phyloP scores from a whole-genome alignment of 35 echinoderm and acorn worm genomes.

The Patiria miniata region DNA sequence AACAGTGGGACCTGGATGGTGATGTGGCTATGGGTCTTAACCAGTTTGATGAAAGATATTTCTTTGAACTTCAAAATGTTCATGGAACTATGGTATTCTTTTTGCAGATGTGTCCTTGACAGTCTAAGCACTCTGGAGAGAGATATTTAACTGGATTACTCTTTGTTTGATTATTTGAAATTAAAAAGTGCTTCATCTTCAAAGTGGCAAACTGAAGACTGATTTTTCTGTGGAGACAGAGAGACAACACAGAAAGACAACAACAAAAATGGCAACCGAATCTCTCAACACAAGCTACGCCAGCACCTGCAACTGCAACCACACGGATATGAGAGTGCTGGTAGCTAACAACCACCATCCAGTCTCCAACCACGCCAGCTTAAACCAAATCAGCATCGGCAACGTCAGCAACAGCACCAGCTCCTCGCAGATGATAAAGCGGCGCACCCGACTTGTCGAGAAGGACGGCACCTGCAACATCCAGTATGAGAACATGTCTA shows the following conservation, averaged over 20 bases:
- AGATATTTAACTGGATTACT: neutral
- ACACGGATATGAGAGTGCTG: constrained; percentile 45
- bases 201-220: neutral
- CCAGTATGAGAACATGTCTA: constrained; percentile 44
- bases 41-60: neutral
- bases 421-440: constrained; percentile 25
- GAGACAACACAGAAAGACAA: constrained; percentile 7
- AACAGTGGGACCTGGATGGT: neutral
- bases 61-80: neutral
- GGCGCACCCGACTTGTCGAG: constrained; percentile 58
- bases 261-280: constrained; percentile 11
- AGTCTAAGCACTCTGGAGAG: neutral
- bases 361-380: constrained; percentile 17
- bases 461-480: constrained; percentile 83
- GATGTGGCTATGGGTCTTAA: neutral
- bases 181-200: neutral
- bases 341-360: constrained; percentile 8
- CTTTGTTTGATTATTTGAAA: too few relatives aligned
- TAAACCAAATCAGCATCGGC: constrained; percentile 28
- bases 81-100: neutral
- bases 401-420: constrained; percentile 13
- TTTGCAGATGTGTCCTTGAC: constrained; percentile 3
- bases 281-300: constrained; percentile 58
- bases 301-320: constrained; percentile 49
- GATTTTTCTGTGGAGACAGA: constrained; percentile 15